Evolutionary conservation across 2,888 invertebrate genomes (phyloP).

Genomic region (Temnothorax unifasciatus): DNA sequence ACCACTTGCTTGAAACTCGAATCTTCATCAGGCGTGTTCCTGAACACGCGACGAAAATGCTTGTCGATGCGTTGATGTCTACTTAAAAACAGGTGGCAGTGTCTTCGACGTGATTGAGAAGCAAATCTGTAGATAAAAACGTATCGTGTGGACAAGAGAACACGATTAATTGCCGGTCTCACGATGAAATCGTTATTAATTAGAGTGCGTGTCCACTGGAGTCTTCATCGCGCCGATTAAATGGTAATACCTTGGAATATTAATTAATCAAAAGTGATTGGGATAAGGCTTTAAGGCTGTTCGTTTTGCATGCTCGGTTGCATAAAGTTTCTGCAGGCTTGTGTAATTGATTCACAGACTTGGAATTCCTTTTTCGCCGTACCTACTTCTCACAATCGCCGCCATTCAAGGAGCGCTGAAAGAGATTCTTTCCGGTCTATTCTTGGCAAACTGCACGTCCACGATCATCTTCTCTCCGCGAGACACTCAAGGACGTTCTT

Average conservation of each 20-base stretch:
- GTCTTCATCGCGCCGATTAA: slow-evolving; percentile 22
- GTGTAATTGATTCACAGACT: slow-evolving; percentile 35
- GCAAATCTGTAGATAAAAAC: not conserved
- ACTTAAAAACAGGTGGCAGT: slow-evolving; percentile 35
- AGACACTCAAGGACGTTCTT: slow-evolving; percentile 41
- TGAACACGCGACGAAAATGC: slow-evolving; percentile 26
- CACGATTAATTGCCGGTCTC: slow-evolving; percentile 16
- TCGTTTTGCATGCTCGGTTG: not conserved
- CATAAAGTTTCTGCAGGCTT: not conserved
- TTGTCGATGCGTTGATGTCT: slow-evolving; percentile 8
- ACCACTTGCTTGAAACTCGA: slow-evolving; percentile 45
- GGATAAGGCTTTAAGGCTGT: too few relatives aligned
- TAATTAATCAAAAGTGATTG: slow-evolving; percentile 25
- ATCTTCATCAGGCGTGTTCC: slow-evolving; percentile 21
- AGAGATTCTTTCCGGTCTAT: slow-evolving; percentile 40
- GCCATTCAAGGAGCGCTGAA: slow-evolving; percentile 32
- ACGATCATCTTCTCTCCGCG: slow-evolving; percentile 40
- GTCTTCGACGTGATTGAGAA: slow-evolving; percentile 47
- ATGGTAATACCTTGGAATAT: not conserved
- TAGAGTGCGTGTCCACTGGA: not conserved
- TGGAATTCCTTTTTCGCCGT: slow-evolving; percentile 27
- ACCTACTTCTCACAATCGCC: slow-evolving; percentile 32
- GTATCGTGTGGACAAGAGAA: not conserved
- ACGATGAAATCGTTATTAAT: slow-evolving; percentile 39
- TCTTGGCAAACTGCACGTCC: slow-evolving; percentile 36